These are phyloP conservation scores for Prinia subflava DNA, from an alignment of 2,113 vertebrate genomes.

Conservation along the genomic window DNA sequence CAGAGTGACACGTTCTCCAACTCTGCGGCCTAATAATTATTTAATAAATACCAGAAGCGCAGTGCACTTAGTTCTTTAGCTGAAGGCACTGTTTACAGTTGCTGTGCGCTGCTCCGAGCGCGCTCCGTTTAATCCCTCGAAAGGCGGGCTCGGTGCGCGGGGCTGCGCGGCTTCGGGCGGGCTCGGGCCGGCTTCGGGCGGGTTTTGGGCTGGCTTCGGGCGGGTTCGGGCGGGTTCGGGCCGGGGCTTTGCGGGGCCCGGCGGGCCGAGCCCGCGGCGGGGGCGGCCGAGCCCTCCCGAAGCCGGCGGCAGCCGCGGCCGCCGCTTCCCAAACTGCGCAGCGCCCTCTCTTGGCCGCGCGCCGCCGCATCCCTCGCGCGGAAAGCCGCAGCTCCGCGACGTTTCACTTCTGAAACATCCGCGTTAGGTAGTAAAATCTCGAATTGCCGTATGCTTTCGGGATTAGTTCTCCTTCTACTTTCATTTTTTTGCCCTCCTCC, in stretches of 20 bases:
- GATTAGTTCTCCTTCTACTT: not conserved
- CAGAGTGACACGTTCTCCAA: not conserved
- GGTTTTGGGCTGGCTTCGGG: too few species aligned
- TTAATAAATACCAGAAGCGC: conserved; percentile 66
- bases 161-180: not conserved
- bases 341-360: conserved; percentile 73
- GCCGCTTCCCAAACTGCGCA: conserved; percentile 68
- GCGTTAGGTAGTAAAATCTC: not conserved
- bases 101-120: conserved; percentile 30
- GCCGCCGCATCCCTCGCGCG: not conserved
- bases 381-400: not conserved
- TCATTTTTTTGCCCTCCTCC: not conserved
- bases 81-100: conserved; percentile 34
- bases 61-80: conserved; percentile 48
- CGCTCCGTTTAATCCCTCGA: conserved; percentile 54
- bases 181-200: too few species aligned
- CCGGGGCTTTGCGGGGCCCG: not conserved
- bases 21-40: conserved; percentile 62
- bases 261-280: too few species aligned
- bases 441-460: not conserved
- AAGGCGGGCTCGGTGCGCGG: conserved; percentile 24
- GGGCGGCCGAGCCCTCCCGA: not conserved
- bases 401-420: not conserved
- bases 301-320: not conserved
- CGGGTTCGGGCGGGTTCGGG: not conserved